Conservation (phyloP, 2,797 vertebrate genomes). For the Scomberomorus guttatus region DNA sequence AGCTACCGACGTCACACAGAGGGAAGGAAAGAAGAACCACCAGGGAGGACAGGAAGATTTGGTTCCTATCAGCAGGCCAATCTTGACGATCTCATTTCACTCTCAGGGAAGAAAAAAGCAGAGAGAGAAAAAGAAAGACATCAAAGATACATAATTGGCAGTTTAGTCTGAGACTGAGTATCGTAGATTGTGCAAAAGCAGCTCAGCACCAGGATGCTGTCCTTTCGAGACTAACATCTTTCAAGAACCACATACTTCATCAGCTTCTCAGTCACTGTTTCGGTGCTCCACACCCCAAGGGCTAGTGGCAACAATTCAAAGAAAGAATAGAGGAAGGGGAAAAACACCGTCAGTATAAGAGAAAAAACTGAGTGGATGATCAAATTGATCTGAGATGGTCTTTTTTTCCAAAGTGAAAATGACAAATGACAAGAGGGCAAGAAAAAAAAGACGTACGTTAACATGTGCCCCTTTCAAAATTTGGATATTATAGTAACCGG, state of each 20-base stretch:
- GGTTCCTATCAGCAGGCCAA: conserved; percentile 16
- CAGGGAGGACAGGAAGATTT: background rate
- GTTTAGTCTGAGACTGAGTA: background rate
- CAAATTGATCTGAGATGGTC: conserved; percentile 5
- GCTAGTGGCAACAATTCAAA: conserved; percentile 15
- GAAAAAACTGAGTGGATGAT: conserved; percentile 14
- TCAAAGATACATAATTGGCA: background rate
- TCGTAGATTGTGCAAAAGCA: background rate
- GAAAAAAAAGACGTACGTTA: conserved; percentile 10
- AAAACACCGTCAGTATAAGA: background rate
- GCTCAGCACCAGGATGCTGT: background rate
- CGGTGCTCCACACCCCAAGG: conserved; percentile 13
- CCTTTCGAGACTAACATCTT: conserved; percentile 25
- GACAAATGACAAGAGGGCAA: background rate
- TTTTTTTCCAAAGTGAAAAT: background rate
- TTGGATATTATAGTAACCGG: background rate
- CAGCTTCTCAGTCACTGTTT: conserved; percentile 25
- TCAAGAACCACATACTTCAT: conserved; percentile 32
- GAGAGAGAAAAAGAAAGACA: conserved; percentile 12
- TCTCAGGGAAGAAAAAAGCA: background rate
- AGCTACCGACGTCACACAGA: background rate
- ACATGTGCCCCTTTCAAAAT: background rate
- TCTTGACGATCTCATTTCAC: conserved; percentile 8
- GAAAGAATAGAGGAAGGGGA: background rate
- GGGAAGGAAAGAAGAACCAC: too few relatives aligned